Evolutionary conservation across 1,140 invertebrate species (phyloP), one percentile per base, ranked within the genome.

Genomic region (Parasteatoda tepidariorum): DNA sequence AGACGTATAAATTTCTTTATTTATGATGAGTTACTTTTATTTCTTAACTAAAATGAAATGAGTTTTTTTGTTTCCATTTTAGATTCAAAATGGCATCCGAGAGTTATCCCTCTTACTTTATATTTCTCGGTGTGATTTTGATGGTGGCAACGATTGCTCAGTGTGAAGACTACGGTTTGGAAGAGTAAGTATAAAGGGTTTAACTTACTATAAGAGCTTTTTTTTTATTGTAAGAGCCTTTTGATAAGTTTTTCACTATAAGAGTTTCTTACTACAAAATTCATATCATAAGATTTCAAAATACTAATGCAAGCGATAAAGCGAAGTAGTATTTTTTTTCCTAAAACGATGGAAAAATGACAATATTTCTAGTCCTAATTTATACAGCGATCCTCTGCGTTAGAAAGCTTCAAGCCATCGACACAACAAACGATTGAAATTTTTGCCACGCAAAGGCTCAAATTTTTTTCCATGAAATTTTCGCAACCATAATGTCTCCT

Each of bases 111-210:
- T 26, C 62, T 41, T 78, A 48, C n/a, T 22, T 78, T 18, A 55
- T 57, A 3, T n/a, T 78, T 13, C 66, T 78, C n/a, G 74, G 74
- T 13, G 22, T 78, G 5, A 2, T 48, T 18, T 34, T 78, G 41
- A n/a, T 78, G n/a, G 13, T 78, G 15, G 61, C 74, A 6, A 64
- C 62, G 15, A 54, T 78, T 33, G 38, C 22, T 11, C 24, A 34
- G 13, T 59, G 61, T 33, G 61, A 78, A 38, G 74, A 78, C 7
- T 33, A 66, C 9, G 24, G 26, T 28, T 11, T 66, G 9, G 62
- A 66, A 28, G 62, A 66, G 62, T 66, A 66, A 66, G 62, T 66
- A 11, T 2, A 2, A 33, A 30, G 15, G 1, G 24, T 22, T 59
- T 26, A 59, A n/a, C n/a, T n/a, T n/a, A n/a, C n/a, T n/a, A n/a